Conservation (phyloP, 1,140 invertebrate genomes). For the Bombus haemorrhoidalis region DNA sequence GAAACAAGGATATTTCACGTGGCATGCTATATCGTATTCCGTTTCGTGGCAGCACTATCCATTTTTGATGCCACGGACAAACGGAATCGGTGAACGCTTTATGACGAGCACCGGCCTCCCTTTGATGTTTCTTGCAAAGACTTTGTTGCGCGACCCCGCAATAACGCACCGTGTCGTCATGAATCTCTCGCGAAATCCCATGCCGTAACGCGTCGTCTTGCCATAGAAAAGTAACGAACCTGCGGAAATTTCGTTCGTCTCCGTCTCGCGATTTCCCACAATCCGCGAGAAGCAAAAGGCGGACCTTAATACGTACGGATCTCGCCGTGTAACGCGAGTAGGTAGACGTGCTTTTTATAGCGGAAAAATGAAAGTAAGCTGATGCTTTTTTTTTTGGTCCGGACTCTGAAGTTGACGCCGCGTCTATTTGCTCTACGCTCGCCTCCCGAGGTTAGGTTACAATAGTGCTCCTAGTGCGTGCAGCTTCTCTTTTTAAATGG, state of each 20-base stretch:
- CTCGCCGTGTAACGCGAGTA: neutral
- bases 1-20: conserved; percentile 16
- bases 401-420: neutral
- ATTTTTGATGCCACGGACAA: conserved; percentile 49
- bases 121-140: conserved; percentile 51
- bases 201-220: neutral
- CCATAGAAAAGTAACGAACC: conserved; percentile 20
- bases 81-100: conserved; percentile 50
- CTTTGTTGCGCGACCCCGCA: conserved; percentile 25
- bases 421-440: neutral
- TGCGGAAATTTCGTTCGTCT: conserved; percentile 9
- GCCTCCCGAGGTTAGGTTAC: neutral
- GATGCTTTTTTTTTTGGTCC: neutral
- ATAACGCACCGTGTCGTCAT: neutral
- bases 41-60: conserved; percentile 21
- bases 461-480: neutral
- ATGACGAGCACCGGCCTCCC: conserved; percentile 7
- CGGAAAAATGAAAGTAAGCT: neutral
- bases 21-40: conserved; percentile 43
- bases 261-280: neutral
- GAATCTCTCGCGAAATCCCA: neutral
- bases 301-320: neutral
- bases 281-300: neutral
- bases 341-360: neutral
- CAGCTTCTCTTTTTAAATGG: neutral